Evolutionary conservation across 2,888 invertebrate genomes (phyloP).

Genomic region (Polylopha cassiicola): DNA sequence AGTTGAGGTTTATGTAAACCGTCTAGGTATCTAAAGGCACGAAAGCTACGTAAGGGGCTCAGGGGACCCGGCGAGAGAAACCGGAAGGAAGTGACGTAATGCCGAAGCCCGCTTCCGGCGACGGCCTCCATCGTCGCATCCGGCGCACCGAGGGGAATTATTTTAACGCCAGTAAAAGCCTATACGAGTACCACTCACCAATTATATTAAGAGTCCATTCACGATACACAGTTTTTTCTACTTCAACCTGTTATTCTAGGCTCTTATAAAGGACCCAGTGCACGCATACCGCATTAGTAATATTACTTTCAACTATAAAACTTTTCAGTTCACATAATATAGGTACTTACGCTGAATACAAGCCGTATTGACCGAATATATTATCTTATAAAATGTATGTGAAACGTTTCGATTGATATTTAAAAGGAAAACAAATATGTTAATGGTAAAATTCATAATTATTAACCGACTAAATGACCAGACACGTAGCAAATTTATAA

Average conservation of each 20-base stretch:
- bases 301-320: conserved; percentile 8
- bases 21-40: conserved; percentile 32
- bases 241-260: conserved; percentile 1
- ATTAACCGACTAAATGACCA: no score
- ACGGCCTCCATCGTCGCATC: conserved; percentile 45
- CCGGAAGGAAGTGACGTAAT: conserved; percentile 53
- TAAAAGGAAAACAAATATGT: no score
- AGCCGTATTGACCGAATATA: no score
- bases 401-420: no score
- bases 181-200: conserved; percentile 35
- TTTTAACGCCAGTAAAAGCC: conserved; percentile 49
- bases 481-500: no score
- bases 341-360: no score
- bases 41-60: conserved; percentile 44
- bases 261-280: not conserved
- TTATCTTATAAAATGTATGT: no score
- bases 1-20: conserved; percentile 20
- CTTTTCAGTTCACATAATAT: conserved; percentile 3
- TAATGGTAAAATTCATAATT: no score
- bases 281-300: conserved; percentile 11
- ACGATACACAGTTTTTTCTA: not conserved
- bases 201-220: conserved; percentile 41
- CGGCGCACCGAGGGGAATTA: conserved; percentile 47
- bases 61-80: conserved; percentile 36
- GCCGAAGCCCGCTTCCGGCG: conserved; percentile 45